Evolutionary conservation across 2,888 invertebrate genomes (phyloP).

Genomic region (Drosophila nigritarsus): DNA sequence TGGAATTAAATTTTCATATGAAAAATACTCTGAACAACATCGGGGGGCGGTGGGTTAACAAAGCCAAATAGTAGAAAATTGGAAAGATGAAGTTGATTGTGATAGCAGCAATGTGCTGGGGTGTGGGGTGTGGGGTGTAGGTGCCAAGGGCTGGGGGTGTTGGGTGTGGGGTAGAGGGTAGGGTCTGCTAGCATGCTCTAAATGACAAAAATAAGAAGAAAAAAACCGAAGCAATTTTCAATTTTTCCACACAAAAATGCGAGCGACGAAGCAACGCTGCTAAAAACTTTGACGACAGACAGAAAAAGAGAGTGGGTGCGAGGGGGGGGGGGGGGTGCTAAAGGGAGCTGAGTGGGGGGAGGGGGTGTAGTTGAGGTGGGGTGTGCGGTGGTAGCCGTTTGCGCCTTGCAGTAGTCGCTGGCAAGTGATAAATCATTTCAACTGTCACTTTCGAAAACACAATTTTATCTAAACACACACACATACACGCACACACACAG

Average conservation of each 20-base stretch:
- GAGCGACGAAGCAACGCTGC: slow-evolving; percentile 72
- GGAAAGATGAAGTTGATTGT: slow-evolving; percentile 79
- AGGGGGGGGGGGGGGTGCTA: background rate
- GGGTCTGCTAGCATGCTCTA: slow-evolving; percentile 1
- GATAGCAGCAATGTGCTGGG: slow-evolving; percentile 59
- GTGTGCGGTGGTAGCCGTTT: slow-evolving; percentile 46
- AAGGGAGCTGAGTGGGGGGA: background rate
- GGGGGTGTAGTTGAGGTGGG: slow-evolving; percentile 1
- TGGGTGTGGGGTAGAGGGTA: background rate
- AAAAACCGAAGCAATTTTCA: slow-evolving; percentile 70
- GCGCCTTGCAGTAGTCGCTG: slow-evolving; percentile 76
- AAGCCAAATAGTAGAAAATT: slow-evolving; percentile 82
- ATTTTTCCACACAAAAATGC: slow-evolving; percentile 79
- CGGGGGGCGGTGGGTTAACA: slow-evolving; percentile 35
- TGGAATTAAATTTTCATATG: slow-evolving; percentile 80
- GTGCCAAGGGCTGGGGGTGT: background rate
- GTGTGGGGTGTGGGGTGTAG: background rate
- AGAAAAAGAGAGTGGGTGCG: slow-evolving; percentile 26
- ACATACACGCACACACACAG: slow-evolving; percentile 15
- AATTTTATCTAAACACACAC: slow-evolving; percentile 84
- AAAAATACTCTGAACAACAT: slow-evolving; percentile 54
- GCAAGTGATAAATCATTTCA: slow-evolving; percentile 85
- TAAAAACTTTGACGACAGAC: slow-evolving; percentile 84
- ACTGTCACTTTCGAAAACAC: slow-evolving; percentile 85
- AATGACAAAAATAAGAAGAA: slow-evolving; percentile 53